A percentile compares a stretch with the other conserved stretches of the same genome.
phyloP scores from a whole-genome alignment of 2,797 vertebrate species.

The Melanotaenia nigrans region DNA sequence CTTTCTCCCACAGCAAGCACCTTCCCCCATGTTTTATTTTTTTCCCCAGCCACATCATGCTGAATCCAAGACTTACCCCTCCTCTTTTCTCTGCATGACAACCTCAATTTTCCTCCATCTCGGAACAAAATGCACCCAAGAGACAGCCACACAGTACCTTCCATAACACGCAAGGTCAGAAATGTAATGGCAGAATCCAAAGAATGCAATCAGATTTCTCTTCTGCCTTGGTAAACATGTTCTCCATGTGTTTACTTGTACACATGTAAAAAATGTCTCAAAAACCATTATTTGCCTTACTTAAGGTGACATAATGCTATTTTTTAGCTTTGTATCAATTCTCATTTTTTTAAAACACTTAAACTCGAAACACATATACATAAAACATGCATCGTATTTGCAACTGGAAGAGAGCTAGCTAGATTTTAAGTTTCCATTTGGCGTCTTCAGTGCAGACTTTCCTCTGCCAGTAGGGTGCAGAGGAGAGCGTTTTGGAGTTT shows the following conservation, averaged over 20 bases:
- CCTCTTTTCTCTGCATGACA: constrained; percentile 40
- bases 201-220: constrained; percentile 67
- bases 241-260: constrained; percentile 42
- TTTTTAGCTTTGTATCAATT: constrained; percentile 47
- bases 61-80: constrained; percentile 51
- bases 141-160: constrained; percentile 76
- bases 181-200: constrained; percentile 68
- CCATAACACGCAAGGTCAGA: constrained; percentile 73
- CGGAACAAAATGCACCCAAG: constrained; percentile 37
- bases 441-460: constrained; percentile 46
- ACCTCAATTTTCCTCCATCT: constrained; percentile 51
- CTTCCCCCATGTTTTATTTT: constrained; percentile 11
- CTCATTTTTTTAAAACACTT: constrained; percentile 47
- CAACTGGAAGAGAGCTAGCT: constrained; percentile 74
- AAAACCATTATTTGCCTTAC: constrained; percentile 64
- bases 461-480: constrained; percentile 58
- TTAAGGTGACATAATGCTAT: constrained; percentile 44
- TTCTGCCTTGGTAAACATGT: constrained; percentile 58
- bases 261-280: constrained; percentile 48
- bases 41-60: constrained; percentile 41
- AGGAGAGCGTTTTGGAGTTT: constrained; percentile 56
- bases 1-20: constrained; percentile 51
- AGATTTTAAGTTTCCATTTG: constrained; percentile 66
- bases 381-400: constrained; percentile 56
- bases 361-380: constrained; percentile 72